phyloP scores from a whole-genome alignment of 2,113 vertebrate species.

The Tinamus guttatus region DNA sequence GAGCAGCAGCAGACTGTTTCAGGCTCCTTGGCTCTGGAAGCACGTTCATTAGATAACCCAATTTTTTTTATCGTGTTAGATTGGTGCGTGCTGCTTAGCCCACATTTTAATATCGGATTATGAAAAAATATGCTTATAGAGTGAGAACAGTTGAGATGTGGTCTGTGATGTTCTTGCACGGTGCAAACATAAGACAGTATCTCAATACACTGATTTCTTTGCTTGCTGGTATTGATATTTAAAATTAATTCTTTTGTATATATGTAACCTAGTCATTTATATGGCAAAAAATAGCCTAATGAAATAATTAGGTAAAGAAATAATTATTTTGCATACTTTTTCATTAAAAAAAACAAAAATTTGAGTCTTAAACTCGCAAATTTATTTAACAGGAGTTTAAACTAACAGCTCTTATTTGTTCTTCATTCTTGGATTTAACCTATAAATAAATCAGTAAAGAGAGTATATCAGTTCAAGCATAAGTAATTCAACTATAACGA shows the following conservation, averaged over 20 bases:
- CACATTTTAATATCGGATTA: fast-evolving
- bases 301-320: background rate
- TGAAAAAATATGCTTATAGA: background rate
- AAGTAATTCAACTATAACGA: constrained; percentile 51
- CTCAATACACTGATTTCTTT: background rate
- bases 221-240: background rate
- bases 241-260: background rate
- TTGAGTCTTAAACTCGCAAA: background rate
- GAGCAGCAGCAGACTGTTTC: background rate
- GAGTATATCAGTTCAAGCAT: constrained; percentile 37
- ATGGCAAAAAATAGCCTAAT: background rate
- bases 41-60: background rate
- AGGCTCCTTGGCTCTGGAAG: background rate
- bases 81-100: background rate
- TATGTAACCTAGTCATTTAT: background rate
- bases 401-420: background rate
- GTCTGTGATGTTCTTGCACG: background rate
- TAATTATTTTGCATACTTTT: background rate
- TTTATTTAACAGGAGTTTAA: background rate
- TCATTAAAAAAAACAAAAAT: background rate
- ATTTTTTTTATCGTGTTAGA: background rate
- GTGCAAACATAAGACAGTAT: background rate
- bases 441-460: constrained; percentile 47
- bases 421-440: background rate
- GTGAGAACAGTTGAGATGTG: background rate